Conservation (phyloP, 2,113 vertebrate species). For the Myiozetetes cayanensis region DNA sequence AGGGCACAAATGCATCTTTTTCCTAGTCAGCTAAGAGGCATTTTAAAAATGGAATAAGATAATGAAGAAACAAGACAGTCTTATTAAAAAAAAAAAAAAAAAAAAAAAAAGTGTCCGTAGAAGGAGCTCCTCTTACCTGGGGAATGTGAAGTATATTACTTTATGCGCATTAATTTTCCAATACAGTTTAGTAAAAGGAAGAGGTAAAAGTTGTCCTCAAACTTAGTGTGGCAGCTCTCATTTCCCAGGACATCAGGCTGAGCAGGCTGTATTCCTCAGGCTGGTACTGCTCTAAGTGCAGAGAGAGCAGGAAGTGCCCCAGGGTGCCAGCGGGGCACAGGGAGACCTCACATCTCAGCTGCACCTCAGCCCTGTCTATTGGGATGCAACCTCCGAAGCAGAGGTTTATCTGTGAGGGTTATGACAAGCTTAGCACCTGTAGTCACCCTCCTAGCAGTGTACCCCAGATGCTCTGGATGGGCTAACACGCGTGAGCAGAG, state of each 20-base stretch:
- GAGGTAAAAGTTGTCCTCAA: neutral
- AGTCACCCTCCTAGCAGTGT: rapidly evolving
- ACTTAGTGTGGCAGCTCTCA: neutral
- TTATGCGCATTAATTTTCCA: neutral
- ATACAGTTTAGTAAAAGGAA: neutral
- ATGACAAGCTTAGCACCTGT: neutral
- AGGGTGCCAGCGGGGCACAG: neutral
- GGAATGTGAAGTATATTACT: neutral
- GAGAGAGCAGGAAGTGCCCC: neutral
- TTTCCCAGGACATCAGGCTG: neutral
- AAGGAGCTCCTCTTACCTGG: neutral
- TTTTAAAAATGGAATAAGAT: neutral
- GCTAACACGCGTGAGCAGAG: neutral
- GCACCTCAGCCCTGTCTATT: neutral
- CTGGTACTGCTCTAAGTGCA: neutral
- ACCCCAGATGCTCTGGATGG: rapidly evolving
- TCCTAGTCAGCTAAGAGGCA: neutral
- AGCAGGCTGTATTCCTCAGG: neutral
- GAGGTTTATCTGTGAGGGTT: neutral
- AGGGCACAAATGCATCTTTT: neutral
- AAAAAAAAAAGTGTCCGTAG: neutral
- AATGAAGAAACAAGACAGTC: neutral
- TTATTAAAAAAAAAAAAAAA: neutral
- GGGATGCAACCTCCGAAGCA: neutral
- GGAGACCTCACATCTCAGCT: neutral